These are phyloP conservation scores for Papilio glaucus DNA, from an alignment of 1,140 invertebrate species.

Conservation along the genomic window DNA sequence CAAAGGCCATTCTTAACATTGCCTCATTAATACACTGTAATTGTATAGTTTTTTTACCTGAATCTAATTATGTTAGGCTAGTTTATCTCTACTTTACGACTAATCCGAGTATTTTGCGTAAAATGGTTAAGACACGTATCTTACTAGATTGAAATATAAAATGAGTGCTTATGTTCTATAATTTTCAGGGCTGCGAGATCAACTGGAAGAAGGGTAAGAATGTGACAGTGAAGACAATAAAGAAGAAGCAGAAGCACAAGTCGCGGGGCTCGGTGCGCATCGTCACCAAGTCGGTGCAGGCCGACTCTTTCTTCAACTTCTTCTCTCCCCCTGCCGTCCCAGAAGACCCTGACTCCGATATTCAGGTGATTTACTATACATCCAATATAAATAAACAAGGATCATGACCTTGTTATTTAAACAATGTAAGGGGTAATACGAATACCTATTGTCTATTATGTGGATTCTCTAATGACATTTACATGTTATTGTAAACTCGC, in stretches of 20 bases:
- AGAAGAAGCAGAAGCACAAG: constrained; percentile 99
- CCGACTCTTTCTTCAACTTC: constrained; percentile 99
- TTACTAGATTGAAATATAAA: no score
- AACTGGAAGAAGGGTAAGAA: constrained; percentile 99
- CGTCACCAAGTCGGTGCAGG: constrained; percentile 96
- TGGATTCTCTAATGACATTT: no score
- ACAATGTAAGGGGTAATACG: no score
- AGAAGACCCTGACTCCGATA: constrained; percentile 76
- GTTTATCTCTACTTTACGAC: no score
- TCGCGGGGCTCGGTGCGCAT: constrained; percentile 95
- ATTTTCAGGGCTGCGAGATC: constrained; percentile 90
- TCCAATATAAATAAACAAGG: no score
- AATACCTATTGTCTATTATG: no score
- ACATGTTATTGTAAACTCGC: no score
- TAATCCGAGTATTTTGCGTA: no score
- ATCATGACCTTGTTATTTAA: no score
- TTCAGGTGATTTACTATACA: constrained; percentile 62
- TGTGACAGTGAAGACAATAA: constrained; percentile 97
- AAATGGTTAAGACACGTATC: no score
- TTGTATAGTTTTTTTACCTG: no score
- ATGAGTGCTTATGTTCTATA: not conserved
- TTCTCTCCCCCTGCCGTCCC: constrained; percentile 92
- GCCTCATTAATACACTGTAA: not conserved
- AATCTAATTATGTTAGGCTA: no score
- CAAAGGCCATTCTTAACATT: not conserved